Percentiles rank a stretch among this genome's conserved stretches.
These are phyloP conservation scores for Herpailurus yagouaroundi DNA, from an alignment of 2,113 vertebrate genomes.

Conservation along the genomic window DNA sequence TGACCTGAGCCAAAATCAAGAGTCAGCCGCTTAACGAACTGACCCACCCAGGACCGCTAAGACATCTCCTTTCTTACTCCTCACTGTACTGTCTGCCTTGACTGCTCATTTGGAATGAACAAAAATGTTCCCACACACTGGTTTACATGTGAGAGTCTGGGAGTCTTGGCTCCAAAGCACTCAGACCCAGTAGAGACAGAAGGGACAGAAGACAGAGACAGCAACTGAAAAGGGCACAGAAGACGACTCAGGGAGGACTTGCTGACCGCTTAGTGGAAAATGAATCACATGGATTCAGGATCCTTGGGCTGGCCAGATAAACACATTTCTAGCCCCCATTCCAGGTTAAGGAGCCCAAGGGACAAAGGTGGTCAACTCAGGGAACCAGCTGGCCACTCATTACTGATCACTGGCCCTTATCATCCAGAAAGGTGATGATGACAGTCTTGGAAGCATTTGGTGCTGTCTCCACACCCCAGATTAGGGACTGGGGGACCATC, in stretches of 20 bases:
- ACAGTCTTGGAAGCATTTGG: not conserved
- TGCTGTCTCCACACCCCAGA: too few species aligned
- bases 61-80: not conserved
- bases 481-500: not conserved
- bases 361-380: not conserved
- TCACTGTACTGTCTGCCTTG: not conserved
- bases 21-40: too few species aligned
- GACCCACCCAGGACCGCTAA: too few species aligned
- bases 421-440: not conserved
- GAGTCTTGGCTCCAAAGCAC: not conserved
- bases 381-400: not conserved
- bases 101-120: not conserved
- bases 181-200: not conserved
- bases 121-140: not conserved
- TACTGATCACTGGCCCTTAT: not conserved
- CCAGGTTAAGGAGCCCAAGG: not conserved
- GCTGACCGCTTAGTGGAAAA: not conserved
- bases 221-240: not conserved
- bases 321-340: not conserved
- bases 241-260: not conserved
- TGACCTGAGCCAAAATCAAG: too few species aligned
- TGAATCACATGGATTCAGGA: not conserved
- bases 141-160: not conserved
- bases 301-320: not conserved
- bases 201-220: not conserved